Conservation (phyloP, 2,113 vertebrate genomes). For the Oxyruncus cristatus region DNA sequence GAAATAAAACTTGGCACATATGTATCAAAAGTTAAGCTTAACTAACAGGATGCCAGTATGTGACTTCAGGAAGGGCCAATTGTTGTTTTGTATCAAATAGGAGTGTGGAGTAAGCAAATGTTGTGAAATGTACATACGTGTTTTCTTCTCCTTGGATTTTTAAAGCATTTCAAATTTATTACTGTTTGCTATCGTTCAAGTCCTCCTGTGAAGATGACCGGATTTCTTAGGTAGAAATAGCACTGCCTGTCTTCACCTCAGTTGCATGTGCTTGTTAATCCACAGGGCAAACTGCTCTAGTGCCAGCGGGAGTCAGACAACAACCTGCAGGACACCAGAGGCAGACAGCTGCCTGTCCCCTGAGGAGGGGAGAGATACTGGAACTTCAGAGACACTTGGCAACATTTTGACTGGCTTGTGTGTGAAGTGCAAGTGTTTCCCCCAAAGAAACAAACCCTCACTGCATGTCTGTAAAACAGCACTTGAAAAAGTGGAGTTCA, state of each 20-base stretch:
- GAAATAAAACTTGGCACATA: background rate
- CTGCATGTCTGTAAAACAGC: background rate
- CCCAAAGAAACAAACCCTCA: background rate
- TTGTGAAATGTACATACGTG: background rate
- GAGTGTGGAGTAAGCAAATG: background rate
- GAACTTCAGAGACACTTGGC: background rate
- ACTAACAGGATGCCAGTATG: background rate
- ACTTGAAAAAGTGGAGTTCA: background rate
- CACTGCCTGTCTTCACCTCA: background rate
- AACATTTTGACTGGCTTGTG: background rate
- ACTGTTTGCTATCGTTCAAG: rapidly evolving
- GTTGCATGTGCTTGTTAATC: background rate
- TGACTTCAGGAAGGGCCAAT: background rate
- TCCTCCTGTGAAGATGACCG: background rate
- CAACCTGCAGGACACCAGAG: background rate
- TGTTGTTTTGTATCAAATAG: background rate
- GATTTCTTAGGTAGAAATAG: background rate
- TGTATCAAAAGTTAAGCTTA: background rate
- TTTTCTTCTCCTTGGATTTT: background rate
- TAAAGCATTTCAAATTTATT: background rate
- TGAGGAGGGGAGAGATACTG: rapidly evolving
- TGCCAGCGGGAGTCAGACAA: background rate
- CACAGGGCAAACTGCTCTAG: background rate
- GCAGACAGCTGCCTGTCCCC: background rate
- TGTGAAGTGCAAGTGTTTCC: background rate